A percentile compares a stretch with the other conserved stretches of the same genome.
phyloP scores from a whole-genome alignment of 2,113 vertebrate species.

The Morphnarchus princeps region DNA sequence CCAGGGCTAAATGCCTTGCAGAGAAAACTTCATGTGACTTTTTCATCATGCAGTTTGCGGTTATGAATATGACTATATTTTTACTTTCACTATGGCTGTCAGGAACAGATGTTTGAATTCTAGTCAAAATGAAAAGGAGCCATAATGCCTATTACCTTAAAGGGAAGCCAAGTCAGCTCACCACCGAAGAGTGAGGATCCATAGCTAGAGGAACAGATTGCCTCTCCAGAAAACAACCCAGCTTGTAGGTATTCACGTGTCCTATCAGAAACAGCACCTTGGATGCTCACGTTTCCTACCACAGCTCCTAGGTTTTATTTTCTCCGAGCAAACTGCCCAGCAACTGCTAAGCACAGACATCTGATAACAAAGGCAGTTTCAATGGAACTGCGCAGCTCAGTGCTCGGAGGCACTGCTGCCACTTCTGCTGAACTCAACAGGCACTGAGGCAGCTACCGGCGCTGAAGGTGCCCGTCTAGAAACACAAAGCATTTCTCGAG shows the following conservation, averaged over 20 bases:
- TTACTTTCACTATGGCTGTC: neutral
- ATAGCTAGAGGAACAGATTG: neutral
- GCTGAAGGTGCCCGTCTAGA: neutral
- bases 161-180: neutral
- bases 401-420: neutral
- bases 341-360: neutral
- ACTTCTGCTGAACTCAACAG: neutral
- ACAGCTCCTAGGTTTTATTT: neutral
- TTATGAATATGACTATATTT: neutral
- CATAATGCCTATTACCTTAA: neutral
- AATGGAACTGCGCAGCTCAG: neutral
- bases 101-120: neutral
- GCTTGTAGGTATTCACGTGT: neutral
- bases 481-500: neutral
- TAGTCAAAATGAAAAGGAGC: neutral
- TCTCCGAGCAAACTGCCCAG: neutral
- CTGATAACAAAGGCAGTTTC: neutral
- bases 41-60: neutral
- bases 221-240: neutral
- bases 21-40: constrained; percentile 34
- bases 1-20: neutral
- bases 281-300: neutral
- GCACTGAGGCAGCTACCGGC: neutral
- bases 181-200: neutral
- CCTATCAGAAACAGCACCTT: neutral